A percentile compares a stretch with the other conserved stretches of the same genome.
Conservation (phyloP, 2,113 vertebrate genomes). For the Electrona antarctica region DNA sequence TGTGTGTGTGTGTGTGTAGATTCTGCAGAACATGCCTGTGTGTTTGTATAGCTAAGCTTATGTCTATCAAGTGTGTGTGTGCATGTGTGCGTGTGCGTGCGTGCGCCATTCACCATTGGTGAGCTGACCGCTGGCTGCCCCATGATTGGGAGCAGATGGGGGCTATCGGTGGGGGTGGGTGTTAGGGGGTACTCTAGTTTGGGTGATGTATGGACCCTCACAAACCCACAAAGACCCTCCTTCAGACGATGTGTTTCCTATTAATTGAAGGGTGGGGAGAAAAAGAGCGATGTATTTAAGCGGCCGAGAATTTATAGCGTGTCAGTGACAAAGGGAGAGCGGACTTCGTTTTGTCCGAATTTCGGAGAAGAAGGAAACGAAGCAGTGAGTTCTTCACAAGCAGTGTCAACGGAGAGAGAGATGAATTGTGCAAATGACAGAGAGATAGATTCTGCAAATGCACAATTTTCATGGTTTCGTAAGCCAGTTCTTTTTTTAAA, state of each 20-base stretch:
- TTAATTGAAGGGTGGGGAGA: constrained; percentile 68
- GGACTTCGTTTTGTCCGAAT: constrained; percentile 31
- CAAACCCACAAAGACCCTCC: constrained; percentile 71
- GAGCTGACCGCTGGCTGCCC: constrained; percentile 79
- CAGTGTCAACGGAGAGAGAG: background rate
- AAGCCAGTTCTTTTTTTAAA: too few species aligned
- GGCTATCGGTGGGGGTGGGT: constrained; percentile 57
- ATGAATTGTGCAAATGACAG: background rate
- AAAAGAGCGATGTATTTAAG: constrained; percentile 51
- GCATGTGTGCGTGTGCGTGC: background rate
- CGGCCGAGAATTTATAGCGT: constrained; percentile 57
- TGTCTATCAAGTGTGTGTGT: background rate
- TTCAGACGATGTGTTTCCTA: constrained; percentile 64
- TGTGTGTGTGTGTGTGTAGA: constrained; percentile 2
- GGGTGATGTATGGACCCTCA: constrained; percentile 76
- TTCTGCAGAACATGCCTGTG: constrained; percentile 3
- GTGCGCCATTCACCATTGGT: constrained; percentile 39
- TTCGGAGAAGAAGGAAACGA: constrained; percentile 9
- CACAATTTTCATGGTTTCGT: too few species aligned
- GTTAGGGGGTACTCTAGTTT: constrained; percentile 64
- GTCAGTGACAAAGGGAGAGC: constrained; percentile 42
- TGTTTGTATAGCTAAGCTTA: constrained; percentile 6
- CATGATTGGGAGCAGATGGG: constrained; percentile 80
- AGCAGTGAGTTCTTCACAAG: background rate
- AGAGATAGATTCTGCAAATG: background rate